Conservation (phyloP, 2,888 invertebrate species). For the Clepsis dumicolana region DNA sequence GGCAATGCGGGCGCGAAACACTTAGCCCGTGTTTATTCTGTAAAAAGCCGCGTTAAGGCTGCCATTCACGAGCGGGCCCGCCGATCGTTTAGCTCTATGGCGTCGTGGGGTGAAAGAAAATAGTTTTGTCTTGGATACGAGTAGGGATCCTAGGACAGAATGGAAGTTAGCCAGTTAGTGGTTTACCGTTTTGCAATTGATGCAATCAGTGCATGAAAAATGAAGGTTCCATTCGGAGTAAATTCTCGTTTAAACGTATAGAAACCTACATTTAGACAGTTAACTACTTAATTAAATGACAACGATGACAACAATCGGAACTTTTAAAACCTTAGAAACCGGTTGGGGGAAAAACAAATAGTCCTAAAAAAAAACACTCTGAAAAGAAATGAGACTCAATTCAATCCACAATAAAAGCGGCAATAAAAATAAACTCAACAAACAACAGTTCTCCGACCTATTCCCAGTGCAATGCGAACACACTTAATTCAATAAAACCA, state of each 20-base stretch:
- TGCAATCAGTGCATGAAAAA: too few relatives aligned
- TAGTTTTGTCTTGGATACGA: slow-evolving; percentile 16
- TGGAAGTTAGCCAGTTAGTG: slow-evolving; percentile 15
- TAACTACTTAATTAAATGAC: not conserved
- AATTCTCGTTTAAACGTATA: not conserved
- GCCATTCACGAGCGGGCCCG: slow-evolving; percentile 28
- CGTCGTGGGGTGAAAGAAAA: slow-evolving; percentile 28
- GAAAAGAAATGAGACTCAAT: slow-evolving; percentile 6
- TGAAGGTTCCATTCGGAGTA: too few relatives aligned
- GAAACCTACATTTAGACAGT: not conserved
- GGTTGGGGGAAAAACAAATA: not conserved
- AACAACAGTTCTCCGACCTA: slow-evolving; percentile 19
- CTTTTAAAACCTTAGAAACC: not conserved
- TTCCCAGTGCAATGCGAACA: slow-evolving; percentile 24
- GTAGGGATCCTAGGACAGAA: not conserved
- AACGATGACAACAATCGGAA: not conserved
- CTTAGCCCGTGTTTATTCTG: slow-evolving; percentile 47
- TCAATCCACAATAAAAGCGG: slow-evolving; percentile 15
- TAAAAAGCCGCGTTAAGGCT: slow-evolving; percentile 43
- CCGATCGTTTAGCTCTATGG: slow-evolving; percentile 36
- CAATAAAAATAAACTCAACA: slow-evolving; percentile 21
- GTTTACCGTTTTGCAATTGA: too few relatives aligned
- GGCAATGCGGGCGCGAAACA: slow-evolving; percentile 36
- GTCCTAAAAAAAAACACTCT: slow-evolving; percentile 4
- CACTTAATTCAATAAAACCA: slow-evolving; percentile 45